Evolutionary conservation across 2,797 vertebrate species (phyloP), one percentile per base, ranked within the genome.

Genomic region (Poecile montanus): DNA sequence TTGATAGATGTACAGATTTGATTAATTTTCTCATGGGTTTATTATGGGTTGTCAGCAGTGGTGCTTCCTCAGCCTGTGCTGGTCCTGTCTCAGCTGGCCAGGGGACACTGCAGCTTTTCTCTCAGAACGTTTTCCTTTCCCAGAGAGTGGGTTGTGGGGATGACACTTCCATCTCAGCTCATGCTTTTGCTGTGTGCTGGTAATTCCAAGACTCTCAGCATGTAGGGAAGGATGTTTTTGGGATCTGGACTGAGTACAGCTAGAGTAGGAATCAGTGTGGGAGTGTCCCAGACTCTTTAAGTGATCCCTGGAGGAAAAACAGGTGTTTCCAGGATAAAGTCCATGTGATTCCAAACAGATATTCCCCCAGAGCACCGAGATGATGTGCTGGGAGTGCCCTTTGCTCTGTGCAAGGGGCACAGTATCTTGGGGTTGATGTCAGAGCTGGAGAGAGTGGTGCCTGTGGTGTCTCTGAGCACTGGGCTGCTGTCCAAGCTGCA

Each of bases 1-100:
- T 21, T 51, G 61, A 22, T 7, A 53, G 30, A 27, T 40, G 13
- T 34, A 20, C 8, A 68, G 44, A 23, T 78, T 19, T 40, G 34
- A 25, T n/a, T 57, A 0, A 1, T 53, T 79, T 74, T 57, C 36
- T 57, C 26, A n/a, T 0, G 5, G 0, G 0, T 40, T 48, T 8
- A 8, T 40, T 17, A 2, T 12, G 45, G 11, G 25, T 50, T 82
- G 51, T 48, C 6, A 13, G 54, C 68, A 13, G 25, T 8, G 30
- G 34, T 74, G 62, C 25, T 26, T 65, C 29, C 16, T 53, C 36
- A 60, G 53, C n/a, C 26, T 23, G 30, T 53, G 42, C 27, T 85
- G 75, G 48, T 36, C 36, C 57, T 58, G 34, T 51, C 20, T 74
- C 30, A 29, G 23, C 30, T 78, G 79, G 27, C 21, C 14, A 14